Evolutionary conservation across 2,113 vertebrate species (phyloP), one percentile per base, ranked within the genome.

Genomic region (Tetrax tetrax): DNA sequence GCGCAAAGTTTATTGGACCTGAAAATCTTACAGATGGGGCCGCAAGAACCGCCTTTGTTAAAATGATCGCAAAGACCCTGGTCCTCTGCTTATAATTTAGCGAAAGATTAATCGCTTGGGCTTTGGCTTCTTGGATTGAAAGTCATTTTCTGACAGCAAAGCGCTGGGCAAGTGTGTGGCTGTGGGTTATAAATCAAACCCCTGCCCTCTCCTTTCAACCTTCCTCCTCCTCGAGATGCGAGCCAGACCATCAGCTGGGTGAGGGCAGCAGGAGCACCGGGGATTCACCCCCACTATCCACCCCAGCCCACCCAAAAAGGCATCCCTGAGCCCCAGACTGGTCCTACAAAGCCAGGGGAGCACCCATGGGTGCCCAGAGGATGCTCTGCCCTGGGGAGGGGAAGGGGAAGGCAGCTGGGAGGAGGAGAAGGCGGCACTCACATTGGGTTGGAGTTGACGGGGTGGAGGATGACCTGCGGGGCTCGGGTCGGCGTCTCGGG

Each of bases 381-480:
- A 27, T 10, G 41, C 0, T 0, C 59, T 68, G 41, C 29, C 19
- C 48, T 15, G 45, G n/a, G 56, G 29, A 51, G n/a, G 29, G 60
- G 9, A 28, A 27, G 10, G 33, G 8, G 50, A n/a, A 17, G n/a
- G 4, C 8, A 48, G 9, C 12, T 0, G 1, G 29, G 31, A 75
- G 41, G 33, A 45, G 29, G 33, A 23, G 50, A 31, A 23, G 50
- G 35, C n/a, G 12, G 16, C 51, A 98, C 99, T 99, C 97, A 99
- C 99, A 99, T 98, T 61, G 99, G 98, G 93, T 99, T 99, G 37
- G 99, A 99, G 95, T 98, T 99, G 97, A 99, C 99, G 0, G 99
- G 99, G 95, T 99, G 99, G 89, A 99, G 98, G 95, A 99, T 96
- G 78, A 99, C 99, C 97, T 99, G 99, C 1, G 99, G 99, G 2